A percentile compares a stretch with the other conserved stretches of the same genome.
These are phyloP conservation scores for Hapalemur alaotrensis DNA, from an alignment of 2,797 vertebrate species.

Conservation along the genomic window DNA sequence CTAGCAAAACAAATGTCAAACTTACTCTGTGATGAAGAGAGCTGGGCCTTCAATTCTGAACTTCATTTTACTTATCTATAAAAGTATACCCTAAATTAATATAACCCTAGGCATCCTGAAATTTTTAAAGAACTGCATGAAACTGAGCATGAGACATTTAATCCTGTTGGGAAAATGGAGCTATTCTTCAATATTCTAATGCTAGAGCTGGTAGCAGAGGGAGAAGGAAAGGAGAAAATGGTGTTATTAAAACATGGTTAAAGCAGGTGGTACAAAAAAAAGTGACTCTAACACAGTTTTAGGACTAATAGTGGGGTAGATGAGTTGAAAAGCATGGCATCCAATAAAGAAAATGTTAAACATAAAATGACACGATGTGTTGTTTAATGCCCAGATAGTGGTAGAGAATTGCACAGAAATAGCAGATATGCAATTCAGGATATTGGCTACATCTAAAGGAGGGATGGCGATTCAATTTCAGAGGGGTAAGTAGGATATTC, in stretches of 20 bases:
- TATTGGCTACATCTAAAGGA: not conserved
- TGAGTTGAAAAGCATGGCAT: not conserved
- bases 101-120: not conserved
- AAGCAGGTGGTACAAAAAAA: not conserved
- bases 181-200: not conserved
- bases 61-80: not conserved
- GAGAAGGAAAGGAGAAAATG: not conserved
- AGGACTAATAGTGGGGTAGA: not conserved
- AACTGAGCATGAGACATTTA: not conserved
- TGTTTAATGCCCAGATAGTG: not conserved
- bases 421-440: not conserved
- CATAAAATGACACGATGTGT: not conserved
- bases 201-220: not conserved
- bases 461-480: not conserved
- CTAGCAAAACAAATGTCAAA: not conserved
- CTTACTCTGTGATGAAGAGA: not conserved
- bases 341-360: not conserved
- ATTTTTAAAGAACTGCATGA: conserved; percentile 7
- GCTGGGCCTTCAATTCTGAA: not conserved
- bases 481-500: not conserved
- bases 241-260: not conserved
- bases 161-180: not conserved
- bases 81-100: not conserved
- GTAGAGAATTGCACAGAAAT: not conserved
- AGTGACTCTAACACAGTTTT: not conserved